Evolutionary conservation across 2,888 invertebrate genomes (phyloP), one percentile per base, ranked within the genome.

Genomic region (Chrysolina americana): DNA sequence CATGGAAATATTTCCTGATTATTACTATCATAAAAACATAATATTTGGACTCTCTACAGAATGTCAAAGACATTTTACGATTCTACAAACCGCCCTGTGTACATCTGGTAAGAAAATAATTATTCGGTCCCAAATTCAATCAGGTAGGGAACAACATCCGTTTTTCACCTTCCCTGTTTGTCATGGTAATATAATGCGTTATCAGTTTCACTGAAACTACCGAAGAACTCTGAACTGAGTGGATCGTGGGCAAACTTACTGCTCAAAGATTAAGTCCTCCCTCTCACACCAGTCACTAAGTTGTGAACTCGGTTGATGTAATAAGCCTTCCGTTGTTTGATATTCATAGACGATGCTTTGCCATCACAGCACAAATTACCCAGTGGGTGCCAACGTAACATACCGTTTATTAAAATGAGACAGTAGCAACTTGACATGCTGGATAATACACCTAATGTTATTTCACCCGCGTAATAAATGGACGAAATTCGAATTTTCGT

Each of bases 251-350:
- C 64, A 59, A 73, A 69, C 65, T 73, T 48, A 59, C 69, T 56
- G 73, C 56, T 53, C 69, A 23, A 69, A 73, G 73, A 73, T 70
- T 73, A 73, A 59, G 65, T 59, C 65, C 65, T 56, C 64, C 56
- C 41, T 48, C 69, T 47, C 56, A 41, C 17, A 19, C 50, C 21
- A 44, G 17, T 47, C 72, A 41, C 64, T 44, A 69, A 73, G 65
- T 73, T 70, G 65, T 56, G 65, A 69, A 59, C 47, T 69, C 65
- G 68, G 73, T 65, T 73, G 65, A 65, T 62, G 69, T 69, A 59
- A 73, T 73, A 73, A 69, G 69, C 73, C 65, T 41, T 50, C 59
- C 70, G 74, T 74, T 70, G 74, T 74, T 74, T 74, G 74, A 74
- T 74, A 74, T 74, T 74, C 74, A 70, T 74, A 70, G 70, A 70